Conservation (phyloP, 2,888 invertebrate genomes). For the Agrilus biguttatus region DNA sequence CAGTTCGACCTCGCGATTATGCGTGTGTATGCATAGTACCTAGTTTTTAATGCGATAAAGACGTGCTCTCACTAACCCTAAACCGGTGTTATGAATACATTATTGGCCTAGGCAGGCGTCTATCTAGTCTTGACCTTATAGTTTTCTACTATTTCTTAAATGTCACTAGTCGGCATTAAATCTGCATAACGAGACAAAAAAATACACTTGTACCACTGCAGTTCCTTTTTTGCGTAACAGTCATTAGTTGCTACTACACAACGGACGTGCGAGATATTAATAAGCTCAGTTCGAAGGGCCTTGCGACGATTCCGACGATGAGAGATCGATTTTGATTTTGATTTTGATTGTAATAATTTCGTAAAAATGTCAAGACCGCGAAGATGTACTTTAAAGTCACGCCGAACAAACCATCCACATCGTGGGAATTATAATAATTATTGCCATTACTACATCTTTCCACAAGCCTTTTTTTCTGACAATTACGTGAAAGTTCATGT, state of each 20-base stretch:
- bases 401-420: no score
- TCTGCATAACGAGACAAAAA: constrained; percentile 14
- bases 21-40: no score
- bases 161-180: constrained; percentile 28
- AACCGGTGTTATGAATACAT: constrained; percentile 6
- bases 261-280: constrained; percentile 3
- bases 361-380: no score
- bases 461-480: no score
- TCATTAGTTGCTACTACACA: background rate
- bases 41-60: no score
- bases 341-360: constrained; percentile 3
- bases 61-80: constrained; percentile 4
- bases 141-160: constrained; percentile 18
- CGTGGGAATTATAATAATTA: no score
- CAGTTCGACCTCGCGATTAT: no score
- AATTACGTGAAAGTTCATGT: no score
- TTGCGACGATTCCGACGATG: background rate
- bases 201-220: background rate
- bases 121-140: constrained; percentile 13
- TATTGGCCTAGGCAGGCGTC: constrained; percentile 17
- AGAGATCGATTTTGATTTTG: constrained; percentile 5
- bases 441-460: no score
- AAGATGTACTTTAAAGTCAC: no score
- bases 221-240: background rate
- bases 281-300: constrained; percentile 1